phyloP scores from a whole-genome alignment of 2,888 invertebrate genomes.

The Pterostichus madidus region DNA sequence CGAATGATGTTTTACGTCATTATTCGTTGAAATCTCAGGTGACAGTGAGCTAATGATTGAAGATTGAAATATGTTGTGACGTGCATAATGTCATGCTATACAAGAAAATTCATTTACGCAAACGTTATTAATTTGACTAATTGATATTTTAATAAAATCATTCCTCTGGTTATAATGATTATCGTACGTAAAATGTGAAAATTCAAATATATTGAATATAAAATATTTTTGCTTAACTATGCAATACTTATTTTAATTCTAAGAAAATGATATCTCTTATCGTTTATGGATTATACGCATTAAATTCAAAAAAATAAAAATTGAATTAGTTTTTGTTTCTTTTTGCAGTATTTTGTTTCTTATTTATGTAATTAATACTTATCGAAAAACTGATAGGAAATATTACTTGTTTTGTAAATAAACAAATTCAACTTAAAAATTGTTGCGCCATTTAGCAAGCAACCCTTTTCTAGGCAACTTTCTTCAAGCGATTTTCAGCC shows the following conservation, averaged over 20 bases:
- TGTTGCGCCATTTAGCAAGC: slow-evolving; percentile 21
- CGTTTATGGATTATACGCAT: slow-evolving; percentile 27
- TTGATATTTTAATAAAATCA: slow-evolving; percentile 16
- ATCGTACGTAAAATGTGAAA: background rate
- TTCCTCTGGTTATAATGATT: slow-evolving; percentile 1
- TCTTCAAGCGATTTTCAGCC: background rate
- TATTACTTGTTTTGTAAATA: slow-evolving; percentile 16
- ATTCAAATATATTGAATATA: slow-evolving; percentile 11
- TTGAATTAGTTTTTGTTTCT: slow-evolving; percentile 21
- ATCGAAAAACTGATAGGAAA: slow-evolving; percentile 28
- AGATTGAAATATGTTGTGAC: slow-evolving; percentile 14
- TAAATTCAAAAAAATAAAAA: slow-evolving; percentile 39
- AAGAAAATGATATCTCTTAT: slow-evolving; percentile 33
- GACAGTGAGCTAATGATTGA: background rate
- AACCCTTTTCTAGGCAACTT: slow-evolving; percentile 9
- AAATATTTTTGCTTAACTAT: slow-evolving; percentile 34
- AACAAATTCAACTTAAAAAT: slow-evolving; percentile 20
- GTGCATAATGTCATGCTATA: slow-evolving; percentile 7
- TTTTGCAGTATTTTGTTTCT: slow-evolving; percentile 39
- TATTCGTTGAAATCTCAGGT: slow-evolving; percentile 34
- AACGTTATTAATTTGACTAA: slow-evolving; percentile 28
- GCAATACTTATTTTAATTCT: slow-evolving; percentile 30
- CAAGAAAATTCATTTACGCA: background rate
- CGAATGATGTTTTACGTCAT: slow-evolving; percentile 47
- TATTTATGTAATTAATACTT: slow-evolving; percentile 43